Conservation (phyloP, 2,797 vertebrate species). For the Hybognathus amarus region DNA sequence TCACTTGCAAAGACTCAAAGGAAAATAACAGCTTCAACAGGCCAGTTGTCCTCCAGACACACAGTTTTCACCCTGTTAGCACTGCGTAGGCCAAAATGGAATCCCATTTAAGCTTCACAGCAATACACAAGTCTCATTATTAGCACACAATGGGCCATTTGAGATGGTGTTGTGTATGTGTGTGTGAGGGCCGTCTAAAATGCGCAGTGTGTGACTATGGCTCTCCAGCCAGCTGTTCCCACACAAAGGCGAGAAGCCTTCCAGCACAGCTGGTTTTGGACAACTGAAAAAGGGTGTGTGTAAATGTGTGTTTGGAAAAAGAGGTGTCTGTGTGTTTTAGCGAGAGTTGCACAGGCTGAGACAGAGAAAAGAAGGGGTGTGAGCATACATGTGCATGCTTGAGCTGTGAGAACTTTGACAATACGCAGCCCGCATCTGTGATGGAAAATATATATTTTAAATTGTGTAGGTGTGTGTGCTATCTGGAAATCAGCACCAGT, state of each 20-base stretch:
- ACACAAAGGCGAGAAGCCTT: slow-evolving; percentile 45
- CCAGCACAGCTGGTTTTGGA: slow-evolving; percentile 53
- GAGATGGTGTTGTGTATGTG: slow-evolving; percentile 44
- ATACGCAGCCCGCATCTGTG: slow-evolving; percentile 42
- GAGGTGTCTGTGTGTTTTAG: slow-evolving; percentile 30
- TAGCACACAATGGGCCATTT: slow-evolving; percentile 57
- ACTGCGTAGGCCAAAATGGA: slow-evolving; percentile 40
- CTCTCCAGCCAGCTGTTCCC: slow-evolving; percentile 74
- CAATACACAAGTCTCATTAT: slow-evolving; percentile 53
- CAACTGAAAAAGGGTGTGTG: slow-evolving; percentile 13
- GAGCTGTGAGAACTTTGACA: slow-evolving; percentile 17
- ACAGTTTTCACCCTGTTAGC: slow-evolving; percentile 6
- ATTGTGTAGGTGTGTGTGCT: neutral
- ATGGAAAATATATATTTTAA: neutral
- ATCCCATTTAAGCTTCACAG: slow-evolving; percentile 45
- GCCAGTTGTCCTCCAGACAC: slow-evolving; percentile 23
- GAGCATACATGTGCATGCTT: slow-evolving; percentile 26
- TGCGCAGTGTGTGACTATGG: slow-evolving; percentile 53
- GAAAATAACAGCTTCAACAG: slow-evolving; percentile 17
- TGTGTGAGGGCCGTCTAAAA: slow-evolving; percentile 56
- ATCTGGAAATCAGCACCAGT: slow-evolving; percentile 25
- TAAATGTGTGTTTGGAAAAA: slow-evolving; percentile 39
- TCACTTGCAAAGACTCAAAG: neutral
- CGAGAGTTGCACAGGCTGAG: slow-evolving; percentile 29
- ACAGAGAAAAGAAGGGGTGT: slow-evolving; percentile 25